Conservation (phyloP, 2,797 vertebrate genomes). For the Rhynchotus rufescens region DNA sequence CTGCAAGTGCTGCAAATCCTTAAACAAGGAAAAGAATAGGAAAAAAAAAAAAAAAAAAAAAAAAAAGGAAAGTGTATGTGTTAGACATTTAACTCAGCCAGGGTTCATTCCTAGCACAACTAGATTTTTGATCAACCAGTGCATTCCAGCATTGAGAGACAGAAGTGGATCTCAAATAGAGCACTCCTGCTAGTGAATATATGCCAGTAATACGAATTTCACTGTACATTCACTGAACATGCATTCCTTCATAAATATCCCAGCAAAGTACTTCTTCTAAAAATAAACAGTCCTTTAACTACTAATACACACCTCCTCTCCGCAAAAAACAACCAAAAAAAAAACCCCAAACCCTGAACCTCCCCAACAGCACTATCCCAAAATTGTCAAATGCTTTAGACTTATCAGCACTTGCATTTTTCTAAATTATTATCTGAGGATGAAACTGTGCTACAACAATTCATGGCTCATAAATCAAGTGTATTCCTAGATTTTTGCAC, state of each 20-base stretch:
- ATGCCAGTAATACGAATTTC: background rate
- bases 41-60: accelerated
- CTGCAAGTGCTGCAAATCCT: constrained; percentile 89
- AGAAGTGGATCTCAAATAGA: background rate
- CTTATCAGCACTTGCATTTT: background rate
- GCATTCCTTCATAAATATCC: background rate
- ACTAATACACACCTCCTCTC: background rate
- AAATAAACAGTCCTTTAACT: background rate
- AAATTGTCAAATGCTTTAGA: background rate
- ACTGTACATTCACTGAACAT: background rate
- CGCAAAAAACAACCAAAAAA: background rate
- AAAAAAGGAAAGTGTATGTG: background rate
- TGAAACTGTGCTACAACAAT: background rate
- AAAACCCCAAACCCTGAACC: too few species aligned
- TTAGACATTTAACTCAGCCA: constrained; percentile 39
- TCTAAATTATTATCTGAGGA: background rate
- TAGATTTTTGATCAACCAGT: background rate
- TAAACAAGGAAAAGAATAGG: background rate
- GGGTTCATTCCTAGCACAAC: background rate
- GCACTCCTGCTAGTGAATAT: background rate
- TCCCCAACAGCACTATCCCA: background rate
- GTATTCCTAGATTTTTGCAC: background rate
- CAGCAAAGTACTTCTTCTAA: background rate
- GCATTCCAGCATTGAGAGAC: background rate
- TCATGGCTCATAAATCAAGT: background rate